Evolutionary conservation across 2,113 vertebrate genomes (phyloP).

Genomic region (Drymodes brunneopygia): DNA sequence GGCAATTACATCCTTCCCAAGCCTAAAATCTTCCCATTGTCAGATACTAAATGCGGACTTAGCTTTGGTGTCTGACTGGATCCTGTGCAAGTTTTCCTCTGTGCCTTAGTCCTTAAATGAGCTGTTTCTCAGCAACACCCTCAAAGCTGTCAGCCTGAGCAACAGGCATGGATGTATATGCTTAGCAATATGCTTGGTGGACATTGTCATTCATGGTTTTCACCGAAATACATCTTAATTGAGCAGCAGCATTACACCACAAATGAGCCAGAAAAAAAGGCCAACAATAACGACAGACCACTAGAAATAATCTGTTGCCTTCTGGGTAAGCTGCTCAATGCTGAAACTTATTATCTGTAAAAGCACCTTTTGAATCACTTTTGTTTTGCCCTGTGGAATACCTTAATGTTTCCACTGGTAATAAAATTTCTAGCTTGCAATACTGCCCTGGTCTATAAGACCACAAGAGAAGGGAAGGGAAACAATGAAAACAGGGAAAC

Average conservation of each 20-base stretch:
- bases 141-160: not conserved
- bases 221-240: conserved; percentile 36
- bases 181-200: not conserved
- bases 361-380: conserved; percentile 70
- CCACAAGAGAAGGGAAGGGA: not conserved
- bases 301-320: conserved; percentile 45
- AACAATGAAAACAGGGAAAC: not conserved
- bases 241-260: conserved; percentile 26
- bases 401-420: conserved; percentile 65
- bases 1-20: not conserved
- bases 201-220: conserved; percentile 3
- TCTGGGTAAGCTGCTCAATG: conserved; percentile 38
- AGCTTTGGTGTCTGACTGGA: not conserved
- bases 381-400: conserved; percentile 66
- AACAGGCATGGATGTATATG: not conserved
- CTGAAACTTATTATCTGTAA: conserved; percentile 65
- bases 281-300: conserved; percentile 38
- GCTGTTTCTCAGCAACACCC: not conserved
- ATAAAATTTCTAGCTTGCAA: conserved; percentile 61
- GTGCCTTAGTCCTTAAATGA: not conserved
- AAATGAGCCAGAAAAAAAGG: conserved; percentile 47
- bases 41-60: not conserved
- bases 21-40: not conserved
- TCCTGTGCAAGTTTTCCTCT: not conserved
- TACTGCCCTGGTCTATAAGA: conserved; percentile 25